Evolutionary conservation across 1,140 invertebrate genomes (phyloP).

Genomic region (Drosophila micromelanica): DNA sequence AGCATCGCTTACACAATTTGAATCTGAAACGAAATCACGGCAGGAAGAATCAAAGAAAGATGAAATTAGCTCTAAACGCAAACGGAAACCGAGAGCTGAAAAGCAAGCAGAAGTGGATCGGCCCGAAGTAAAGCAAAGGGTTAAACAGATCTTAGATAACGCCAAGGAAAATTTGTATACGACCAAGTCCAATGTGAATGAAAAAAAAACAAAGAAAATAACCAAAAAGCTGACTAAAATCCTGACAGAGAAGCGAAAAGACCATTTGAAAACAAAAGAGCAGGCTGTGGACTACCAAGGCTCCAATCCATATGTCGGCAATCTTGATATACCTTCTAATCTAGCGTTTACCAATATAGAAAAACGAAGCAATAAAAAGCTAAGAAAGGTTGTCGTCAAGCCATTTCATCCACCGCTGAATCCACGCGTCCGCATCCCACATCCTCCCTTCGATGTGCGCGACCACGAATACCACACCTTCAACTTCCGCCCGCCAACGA

Average conservation of each 20-base stretch:
- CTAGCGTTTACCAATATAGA: too few species aligned
- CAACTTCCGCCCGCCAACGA: constrained; percentile 13
- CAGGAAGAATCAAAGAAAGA: background rate
- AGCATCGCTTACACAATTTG: background rate
- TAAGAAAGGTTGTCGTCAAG: constrained; percentile 3
- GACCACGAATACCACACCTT: constrained; percentile 66
- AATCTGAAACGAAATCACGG: too few species aligned
- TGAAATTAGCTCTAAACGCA: background rate
- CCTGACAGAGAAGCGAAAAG: background rate
- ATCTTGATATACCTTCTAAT: background rate
- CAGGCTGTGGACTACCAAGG: background rate
- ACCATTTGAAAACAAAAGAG: background rate
- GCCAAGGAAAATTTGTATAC: background rate
- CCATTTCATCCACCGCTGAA: constrained; percentile 61
- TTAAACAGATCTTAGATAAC: background rate
- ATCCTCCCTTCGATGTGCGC: constrained; percentile 65
- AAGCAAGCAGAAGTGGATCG: background rate
- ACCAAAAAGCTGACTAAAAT: background rate
- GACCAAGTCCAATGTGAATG: background rate
- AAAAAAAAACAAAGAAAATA: background rate
- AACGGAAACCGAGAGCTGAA: background rate
- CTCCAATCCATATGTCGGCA: background rate
- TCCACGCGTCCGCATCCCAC: constrained; percentile 58
- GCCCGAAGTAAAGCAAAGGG: background rate
- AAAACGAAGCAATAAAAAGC: background rate